Conservation (phyloP, 2,888 invertebrate species). For the Tetanocera ferruginea region DNA sequence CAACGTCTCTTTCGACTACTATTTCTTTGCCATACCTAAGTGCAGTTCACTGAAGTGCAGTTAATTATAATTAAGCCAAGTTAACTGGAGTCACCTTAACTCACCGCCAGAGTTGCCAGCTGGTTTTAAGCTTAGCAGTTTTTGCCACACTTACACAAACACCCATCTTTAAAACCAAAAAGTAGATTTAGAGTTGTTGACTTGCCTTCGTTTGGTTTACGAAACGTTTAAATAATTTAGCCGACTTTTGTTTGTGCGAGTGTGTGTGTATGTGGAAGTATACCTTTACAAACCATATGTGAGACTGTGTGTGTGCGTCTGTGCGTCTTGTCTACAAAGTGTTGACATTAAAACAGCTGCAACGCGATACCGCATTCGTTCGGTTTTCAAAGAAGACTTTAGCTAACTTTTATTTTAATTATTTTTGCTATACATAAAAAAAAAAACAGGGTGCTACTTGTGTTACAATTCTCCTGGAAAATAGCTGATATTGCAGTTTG, state of each 20-base stretch:
- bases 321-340: background rate
- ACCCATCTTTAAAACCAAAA: conserved; percentile 4
- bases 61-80: conserved; percentile 68
- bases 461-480: background rate
- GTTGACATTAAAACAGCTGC: conserved; percentile 20
- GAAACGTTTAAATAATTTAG: conserved; percentile 53
- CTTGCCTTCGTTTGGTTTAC: conserved; percentile 51
- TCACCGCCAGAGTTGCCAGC: conserved; percentile 35
- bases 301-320: background rate
- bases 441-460: background rate
- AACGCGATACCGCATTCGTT: conserved; percentile 28
- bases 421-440: background rate
- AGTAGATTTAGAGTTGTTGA: conserved; percentile 54
- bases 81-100: conserved; percentile 61
- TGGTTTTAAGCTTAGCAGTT: background rate
- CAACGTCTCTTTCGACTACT: background rate
- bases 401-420: conserved; percentile 15
- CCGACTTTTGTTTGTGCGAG: background rate
- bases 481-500: background rate
- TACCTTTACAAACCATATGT: background rate
- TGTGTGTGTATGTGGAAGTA: background rate
- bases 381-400: conserved; percentile 6
- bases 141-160: conserved; percentile 16
- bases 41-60: conserved; percentile 58
- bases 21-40: conserved; percentile 3